A percentile compares a stretch with the other conserved stretches of the same genome.
Conservation (phyloP, 30 jellyfish, hydroid and myxozoan genomes). For the Hydra vulgaris region DNA sequence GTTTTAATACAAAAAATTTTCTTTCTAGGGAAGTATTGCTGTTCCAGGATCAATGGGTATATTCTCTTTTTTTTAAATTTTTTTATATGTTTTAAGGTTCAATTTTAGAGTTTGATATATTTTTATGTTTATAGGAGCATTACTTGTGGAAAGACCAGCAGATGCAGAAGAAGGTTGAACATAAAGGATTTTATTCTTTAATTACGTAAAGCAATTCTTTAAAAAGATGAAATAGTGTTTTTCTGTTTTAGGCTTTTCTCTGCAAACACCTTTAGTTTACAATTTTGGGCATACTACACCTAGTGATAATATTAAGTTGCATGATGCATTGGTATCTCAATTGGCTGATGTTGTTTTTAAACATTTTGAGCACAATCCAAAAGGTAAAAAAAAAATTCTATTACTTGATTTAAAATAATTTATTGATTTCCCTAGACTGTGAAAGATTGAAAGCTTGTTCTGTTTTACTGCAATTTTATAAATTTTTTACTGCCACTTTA, state of each 20-base stretch:
- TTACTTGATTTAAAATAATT: background rate
- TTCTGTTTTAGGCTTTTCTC: constrained; percentile 52
- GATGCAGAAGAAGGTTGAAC: constrained; percentile 85
- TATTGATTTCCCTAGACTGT: too few species aligned
- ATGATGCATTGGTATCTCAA: constrained; percentile 43
- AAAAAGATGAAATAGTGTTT: too few species aligned
- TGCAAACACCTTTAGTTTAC: constrained; percentile 80
- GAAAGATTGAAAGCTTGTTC: too few species aligned
- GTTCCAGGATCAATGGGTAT: constrained; percentile 91
- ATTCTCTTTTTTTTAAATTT: constrained; percentile 4
- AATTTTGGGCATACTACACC: constrained; percentile 77
- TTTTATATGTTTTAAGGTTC: too few species aligned
- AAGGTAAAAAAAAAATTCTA: constrained; percentile 43
- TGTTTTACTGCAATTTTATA: too few species aligned
- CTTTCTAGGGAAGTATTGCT: constrained; percentile 57
- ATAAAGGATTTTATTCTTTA: background rate
- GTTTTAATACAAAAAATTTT: too few species aligned
- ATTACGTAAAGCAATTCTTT: background rate
- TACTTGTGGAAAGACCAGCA: constrained; percentile 87
- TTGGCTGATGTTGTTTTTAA: constrained; percentile 62
- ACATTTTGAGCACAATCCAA: constrained; percentile 59
- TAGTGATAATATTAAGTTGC: constrained; percentile 36
- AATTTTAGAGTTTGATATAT: background rate
- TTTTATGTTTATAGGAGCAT: constrained; percentile 54
- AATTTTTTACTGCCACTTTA: too few species aligned